These are phyloP conservation scores for Psix sp. DNA, from an alignment of 1,140 invertebrate genomes.

Conservation along the genomic window DNA sequence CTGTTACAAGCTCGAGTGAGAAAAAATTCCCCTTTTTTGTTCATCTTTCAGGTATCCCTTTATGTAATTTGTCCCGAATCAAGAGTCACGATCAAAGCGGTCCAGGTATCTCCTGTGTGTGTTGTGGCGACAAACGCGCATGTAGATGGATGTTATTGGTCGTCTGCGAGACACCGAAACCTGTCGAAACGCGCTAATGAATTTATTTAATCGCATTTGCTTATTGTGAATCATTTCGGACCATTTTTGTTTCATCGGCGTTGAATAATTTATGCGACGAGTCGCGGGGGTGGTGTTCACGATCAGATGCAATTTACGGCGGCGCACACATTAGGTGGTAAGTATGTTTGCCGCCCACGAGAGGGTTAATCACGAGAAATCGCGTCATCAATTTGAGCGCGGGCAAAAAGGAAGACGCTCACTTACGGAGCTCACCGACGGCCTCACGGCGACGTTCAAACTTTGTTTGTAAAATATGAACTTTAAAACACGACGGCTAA, in stretches of 20 bases:
- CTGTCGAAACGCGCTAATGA: constrained; percentile 30
- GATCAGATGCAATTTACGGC: constrained; percentile 52
- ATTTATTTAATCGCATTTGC: constrained; percentile 36
- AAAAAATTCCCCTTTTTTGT: constrained; percentile 12
- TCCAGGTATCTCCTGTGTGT: not conserved
- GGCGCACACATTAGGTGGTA: constrained; percentile 57
- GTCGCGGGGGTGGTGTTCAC: constrained; percentile 54
- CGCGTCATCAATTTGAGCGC: constrained; percentile 46
- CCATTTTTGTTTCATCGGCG: constrained; percentile 10
- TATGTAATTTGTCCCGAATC: constrained; percentile 48
- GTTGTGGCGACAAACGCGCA: not conserved
- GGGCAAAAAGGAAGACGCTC: constrained; percentile 23
- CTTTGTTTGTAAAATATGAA: constrained; percentile 48
- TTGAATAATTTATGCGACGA: constrained; percentile 42
- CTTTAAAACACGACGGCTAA: constrained; percentile 41
- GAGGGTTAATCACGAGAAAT: constrained; percentile 57
- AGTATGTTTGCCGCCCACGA: constrained; percentile 56
- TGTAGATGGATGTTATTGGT: constrained; percentile 6
- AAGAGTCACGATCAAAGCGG: constrained; percentile 44
- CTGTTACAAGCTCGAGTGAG: constrained; percentile 27
- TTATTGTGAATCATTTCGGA: constrained; percentile 47
- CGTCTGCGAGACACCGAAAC: not conserved
- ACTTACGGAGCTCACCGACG: constrained; percentile 40
- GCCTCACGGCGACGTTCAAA: constrained; percentile 25
- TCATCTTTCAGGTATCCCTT: constrained; percentile 16